Base-by-base conservation (phyloP, 2,113 vertebrate genomes). In the Cichladusa arquata region DNA sequence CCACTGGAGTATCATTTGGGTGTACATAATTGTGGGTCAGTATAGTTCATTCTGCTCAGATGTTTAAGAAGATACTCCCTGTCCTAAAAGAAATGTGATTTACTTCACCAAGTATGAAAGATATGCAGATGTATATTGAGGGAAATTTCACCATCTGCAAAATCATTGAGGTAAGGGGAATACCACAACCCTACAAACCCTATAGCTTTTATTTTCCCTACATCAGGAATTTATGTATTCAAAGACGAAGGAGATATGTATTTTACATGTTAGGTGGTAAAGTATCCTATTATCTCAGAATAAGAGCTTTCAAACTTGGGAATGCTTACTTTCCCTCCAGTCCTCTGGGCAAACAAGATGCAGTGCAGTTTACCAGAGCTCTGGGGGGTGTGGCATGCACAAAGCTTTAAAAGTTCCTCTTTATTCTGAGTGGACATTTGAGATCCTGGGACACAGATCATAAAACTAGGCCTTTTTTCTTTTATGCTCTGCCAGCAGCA, bases 351-450 rank as follows among this genome's bases (percentile, higher is more conserved):
- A 94, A 88, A 91, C 15, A 56, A 77, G 88, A 77, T n/a, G 28
- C 34, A n/a, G 62, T 17, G 47, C 56, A 78, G 74, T 66, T 91
- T 77, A 77, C 38, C 66, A 64, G n/a, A 19, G 71, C 65, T 60
- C 69, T 31, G 26, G 50, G 33, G 14, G 33, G 12, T 11, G 66
- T 71, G 78, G 92, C 85, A 25, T 34, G 45, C 81, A 90, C 42
- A 78, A 95, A 95, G 61, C 74, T 74, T 90, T 93, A 86, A 77
- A 91, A 88, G 92, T 95, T 93, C 94, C 90, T 96, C 87, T 90
- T 96, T 96, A 93, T 95, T 90, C 85, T 56, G 67, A 90, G 29
- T 22, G 28, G 67, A 60, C 28, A 80, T 88, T 62, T 56, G 54
- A 90, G 74, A 94, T 86, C 56, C 76, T 92, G 88, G 85, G 90